Conservation (phyloP, 2,888 invertebrate species). For the Amphiduros pacificus region DNA sequence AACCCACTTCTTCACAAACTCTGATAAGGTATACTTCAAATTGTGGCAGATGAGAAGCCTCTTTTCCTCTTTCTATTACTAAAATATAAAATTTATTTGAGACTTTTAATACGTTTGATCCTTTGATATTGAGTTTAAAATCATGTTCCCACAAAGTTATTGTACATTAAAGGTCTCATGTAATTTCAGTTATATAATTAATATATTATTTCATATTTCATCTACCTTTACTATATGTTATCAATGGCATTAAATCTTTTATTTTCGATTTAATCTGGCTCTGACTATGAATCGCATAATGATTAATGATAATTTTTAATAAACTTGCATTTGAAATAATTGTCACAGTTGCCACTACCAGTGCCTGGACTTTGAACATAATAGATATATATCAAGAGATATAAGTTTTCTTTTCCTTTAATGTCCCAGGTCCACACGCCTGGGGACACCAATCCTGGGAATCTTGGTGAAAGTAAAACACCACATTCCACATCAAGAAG, state of each 20-base stretch:
- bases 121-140: no score
- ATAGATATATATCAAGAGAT: slow-evolving; percentile 17
- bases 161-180: no score
- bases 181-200: no score
- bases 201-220: no score
- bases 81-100: background rate
- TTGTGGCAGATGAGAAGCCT: slow-evolving; percentile 11
- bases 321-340: slow-evolving; percentile 17
- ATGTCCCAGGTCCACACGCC: slow-evolving; percentile 29
- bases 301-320: slow-evolving; percentile 7
- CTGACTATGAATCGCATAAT: no score
- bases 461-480: slow-evolving; percentile 26
- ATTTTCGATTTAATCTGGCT: no score
- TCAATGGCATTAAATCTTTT: no score
- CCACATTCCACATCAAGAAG: slow-evolving; percentile 20
- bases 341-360: background rate
- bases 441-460: slow-evolving; percentile 24
- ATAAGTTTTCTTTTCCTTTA: slow-evolving; percentile 12
- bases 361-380: slow-evolving; percentile 29
- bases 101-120: no score
- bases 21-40: slow-evolving; percentile 17
- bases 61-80: slow-evolving; percentile 3
- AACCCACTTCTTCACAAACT: slow-evolving; percentile 19
- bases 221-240: no score
- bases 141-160: no score